phyloP scores from a whole-genome alignment of 2,888 invertebrate species.

The Cosmopolites sordidus region DNA sequence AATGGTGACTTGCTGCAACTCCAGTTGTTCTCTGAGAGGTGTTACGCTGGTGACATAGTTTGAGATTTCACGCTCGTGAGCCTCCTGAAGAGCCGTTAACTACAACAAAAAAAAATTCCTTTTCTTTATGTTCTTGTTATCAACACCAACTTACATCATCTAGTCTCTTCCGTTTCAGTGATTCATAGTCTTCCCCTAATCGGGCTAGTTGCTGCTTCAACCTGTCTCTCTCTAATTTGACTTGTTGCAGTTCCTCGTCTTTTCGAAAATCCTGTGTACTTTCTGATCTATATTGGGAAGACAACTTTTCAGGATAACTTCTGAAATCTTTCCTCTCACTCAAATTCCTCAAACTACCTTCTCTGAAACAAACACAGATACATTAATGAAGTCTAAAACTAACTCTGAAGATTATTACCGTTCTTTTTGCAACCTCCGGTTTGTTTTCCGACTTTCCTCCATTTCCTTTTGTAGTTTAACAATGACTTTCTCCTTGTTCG shows the following conservation, averaged over 20 bases:
- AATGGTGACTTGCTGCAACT: slow-evolving; percentile 56
- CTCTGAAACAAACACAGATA: slow-evolving; percentile 44
- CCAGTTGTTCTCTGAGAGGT: slow-evolving; percentile 58
- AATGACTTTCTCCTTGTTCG: slow-evolving; percentile 69
- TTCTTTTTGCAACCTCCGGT: slow-evolving; percentile 70
- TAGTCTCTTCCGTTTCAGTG: slow-evolving; percentile 70
- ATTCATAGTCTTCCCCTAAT: slow-evolving; percentile 70
- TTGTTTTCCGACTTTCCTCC: slow-evolving; percentile 71
- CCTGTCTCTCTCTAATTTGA: slow-evolving; percentile 58
- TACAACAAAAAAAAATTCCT: slow-evolving; percentile 44
- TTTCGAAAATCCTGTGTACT: slow-evolving; percentile 48
- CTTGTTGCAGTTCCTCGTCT: slow-evolving; percentile 51
- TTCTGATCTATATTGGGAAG: slow-evolving; percentile 40
- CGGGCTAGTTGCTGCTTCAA: slow-evolving; percentile 54
- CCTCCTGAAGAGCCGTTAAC: slow-evolving; percentile 70
- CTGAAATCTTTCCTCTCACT: slow-evolving; percentile 43
- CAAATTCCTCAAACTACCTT: slow-evolving; percentile 53
- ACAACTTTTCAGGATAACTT: slow-evolving; percentile 42
- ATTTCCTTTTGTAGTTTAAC: slow-evolving; percentile 69
- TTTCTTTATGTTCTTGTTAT: too few relatives aligned
- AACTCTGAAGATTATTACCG: slow-evolving; percentile 6
- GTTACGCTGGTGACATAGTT: slow-evolving; percentile 60
- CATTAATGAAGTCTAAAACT: not conserved
- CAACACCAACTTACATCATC: slow-evolving; percentile 65
- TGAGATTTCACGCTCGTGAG: slow-evolving; percentile 67